A percentile compares a stretch with the other conserved stretches of the same genome.
Evolutionary conservation across 2,113 vertebrate species (phyloP).

Genomic region (Rhinoptilus africanus): DNA sequence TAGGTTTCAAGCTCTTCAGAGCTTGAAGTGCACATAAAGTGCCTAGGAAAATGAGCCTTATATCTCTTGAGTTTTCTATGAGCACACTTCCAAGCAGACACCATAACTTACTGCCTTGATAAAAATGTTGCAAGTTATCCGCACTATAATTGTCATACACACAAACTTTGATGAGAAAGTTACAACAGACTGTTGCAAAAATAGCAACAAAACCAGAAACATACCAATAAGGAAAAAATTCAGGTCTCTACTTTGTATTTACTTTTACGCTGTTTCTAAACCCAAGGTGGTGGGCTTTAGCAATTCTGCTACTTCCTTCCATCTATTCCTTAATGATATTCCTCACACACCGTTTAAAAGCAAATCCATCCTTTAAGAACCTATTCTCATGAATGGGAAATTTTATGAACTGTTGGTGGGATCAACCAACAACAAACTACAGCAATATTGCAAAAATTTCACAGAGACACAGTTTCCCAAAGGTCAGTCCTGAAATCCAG

Average conservation of each 20-base stretch:
- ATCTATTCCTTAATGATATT: neutral
- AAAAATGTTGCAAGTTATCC: neutral
- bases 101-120: neutral
- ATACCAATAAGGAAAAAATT: neutral
- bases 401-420: neutral
- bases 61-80: neutral
- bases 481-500: neutral
- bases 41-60: neutral
- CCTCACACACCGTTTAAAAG: neutral
- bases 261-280: neutral
- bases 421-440: neutral
- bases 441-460: neutral
- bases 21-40: neutral
- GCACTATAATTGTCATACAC: neutral
- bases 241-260: neutral
- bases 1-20: neutral
- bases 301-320: neutral
- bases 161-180: neutral
- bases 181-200: neutral
- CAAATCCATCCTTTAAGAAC: neutral
- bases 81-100: neutral
- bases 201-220: neutral
- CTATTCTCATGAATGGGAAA: neutral
- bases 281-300: neutral
- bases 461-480: neutral